Percentiles rank a stretch among this genome's conserved stretches.
Evolutionary conservation across 2,797 vertebrate genomes (phyloP).

Genomic region (Argentina silus): DNA sequence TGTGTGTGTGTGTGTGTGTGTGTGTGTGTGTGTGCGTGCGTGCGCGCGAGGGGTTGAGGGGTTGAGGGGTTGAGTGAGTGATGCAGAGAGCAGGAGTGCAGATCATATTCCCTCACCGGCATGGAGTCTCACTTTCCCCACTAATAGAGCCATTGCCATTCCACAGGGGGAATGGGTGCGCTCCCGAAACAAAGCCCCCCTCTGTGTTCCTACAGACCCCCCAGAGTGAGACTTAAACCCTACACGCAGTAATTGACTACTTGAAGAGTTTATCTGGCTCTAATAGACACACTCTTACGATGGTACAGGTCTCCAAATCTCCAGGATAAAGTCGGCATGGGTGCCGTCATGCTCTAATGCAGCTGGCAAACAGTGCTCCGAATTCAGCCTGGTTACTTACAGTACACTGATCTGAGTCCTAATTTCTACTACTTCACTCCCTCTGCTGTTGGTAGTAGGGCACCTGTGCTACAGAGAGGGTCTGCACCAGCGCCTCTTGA

Average conservation of each 20-base stretch:
- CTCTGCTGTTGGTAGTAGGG: conserved; percentile 12
- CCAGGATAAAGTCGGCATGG: conserved; percentile 49
- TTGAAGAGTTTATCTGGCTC: conserved; percentile 66
- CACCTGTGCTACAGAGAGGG: conserved; percentile 16
- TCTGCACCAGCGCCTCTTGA: not conserved
- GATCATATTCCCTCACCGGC: conserved; percentile 63
- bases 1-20: conserved; percentile 23
- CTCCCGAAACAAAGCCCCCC: conserved; percentile 68
- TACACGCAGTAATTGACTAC: conserved; percentile 60
- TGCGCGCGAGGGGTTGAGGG: conserved; percentile 8
- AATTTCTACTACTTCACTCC: not conserved
- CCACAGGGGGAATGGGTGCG: conserved; percentile 43
- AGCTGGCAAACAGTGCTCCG: conserved; percentile 47
- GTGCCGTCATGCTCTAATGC: conserved; percentile 64
- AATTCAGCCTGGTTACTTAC: conserved; percentile 39
- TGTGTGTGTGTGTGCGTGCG: conserved; percentile 23
- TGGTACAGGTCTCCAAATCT: conserved; percentile 62
- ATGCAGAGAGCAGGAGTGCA: conserved; percentile 38
- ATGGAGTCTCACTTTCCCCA: conserved; percentile 65
- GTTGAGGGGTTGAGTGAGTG: not conserved
- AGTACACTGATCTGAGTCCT: not conserved
- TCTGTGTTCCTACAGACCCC: conserved; percentile 65
- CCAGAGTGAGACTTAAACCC: conserved; percentile 61
- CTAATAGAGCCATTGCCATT: conserved; percentile 68
- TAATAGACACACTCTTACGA: conserved; percentile 61